Conservation (phyloP, 2,888 invertebrate genomes). For the Lasioglossum morio region DNA sequence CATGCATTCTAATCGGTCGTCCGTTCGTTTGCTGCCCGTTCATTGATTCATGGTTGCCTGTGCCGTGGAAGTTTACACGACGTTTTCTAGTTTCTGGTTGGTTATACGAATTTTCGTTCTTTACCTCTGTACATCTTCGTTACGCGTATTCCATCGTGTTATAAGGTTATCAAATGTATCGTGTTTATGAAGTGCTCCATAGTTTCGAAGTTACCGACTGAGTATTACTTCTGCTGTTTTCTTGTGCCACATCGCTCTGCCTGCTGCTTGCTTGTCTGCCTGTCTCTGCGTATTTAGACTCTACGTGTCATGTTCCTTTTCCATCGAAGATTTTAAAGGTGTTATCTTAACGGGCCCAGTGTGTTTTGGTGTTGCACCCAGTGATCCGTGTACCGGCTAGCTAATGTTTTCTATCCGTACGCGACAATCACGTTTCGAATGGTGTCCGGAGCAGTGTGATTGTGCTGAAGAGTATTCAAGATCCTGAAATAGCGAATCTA, state of each 20-base stretch:
- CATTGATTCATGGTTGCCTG: slow-evolving; percentile 50
- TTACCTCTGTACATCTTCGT: neutral
- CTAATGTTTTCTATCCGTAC: slow-evolving; percentile 46
- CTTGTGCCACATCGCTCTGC: slow-evolving; percentile 51
- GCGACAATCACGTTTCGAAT: slow-evolving; percentile 56
- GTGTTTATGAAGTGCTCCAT: slow-evolving; percentile 59
- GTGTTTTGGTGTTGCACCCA: slow-evolving; percentile 53
- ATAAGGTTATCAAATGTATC: slow-evolving; percentile 44
- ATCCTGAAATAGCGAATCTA: slow-evolving; percentile 75
- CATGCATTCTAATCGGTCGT: slow-evolving; percentile 54
- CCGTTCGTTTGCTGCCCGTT: slow-evolving; percentile 25
- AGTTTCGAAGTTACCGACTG: slow-evolving; percentile 73
- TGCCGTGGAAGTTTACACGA: slow-evolving; percentile 22
- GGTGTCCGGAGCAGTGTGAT: slow-evolving; percentile 67
- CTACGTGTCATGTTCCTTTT: slow-evolving; percentile 39
- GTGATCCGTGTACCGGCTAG: slow-evolving; percentile 49
- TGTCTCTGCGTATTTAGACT: slow-evolving; percentile 49
- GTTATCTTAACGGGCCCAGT: slow-evolving; percentile 33
- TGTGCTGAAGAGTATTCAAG: slow-evolving; percentile 71
- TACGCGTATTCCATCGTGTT: slow-evolving; percentile 8
- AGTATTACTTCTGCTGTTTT: slow-evolving; percentile 61
- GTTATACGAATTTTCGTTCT: neutral
- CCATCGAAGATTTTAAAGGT: slow-evolving; percentile 43
- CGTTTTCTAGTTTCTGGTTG: slow-evolving; percentile 7
- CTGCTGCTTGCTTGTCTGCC: slow-evolving; percentile 16